phyloP scores from a whole-genome alignment of 2,888 invertebrate genomes.

The Nematopogon swammerdamellus region DNA sequence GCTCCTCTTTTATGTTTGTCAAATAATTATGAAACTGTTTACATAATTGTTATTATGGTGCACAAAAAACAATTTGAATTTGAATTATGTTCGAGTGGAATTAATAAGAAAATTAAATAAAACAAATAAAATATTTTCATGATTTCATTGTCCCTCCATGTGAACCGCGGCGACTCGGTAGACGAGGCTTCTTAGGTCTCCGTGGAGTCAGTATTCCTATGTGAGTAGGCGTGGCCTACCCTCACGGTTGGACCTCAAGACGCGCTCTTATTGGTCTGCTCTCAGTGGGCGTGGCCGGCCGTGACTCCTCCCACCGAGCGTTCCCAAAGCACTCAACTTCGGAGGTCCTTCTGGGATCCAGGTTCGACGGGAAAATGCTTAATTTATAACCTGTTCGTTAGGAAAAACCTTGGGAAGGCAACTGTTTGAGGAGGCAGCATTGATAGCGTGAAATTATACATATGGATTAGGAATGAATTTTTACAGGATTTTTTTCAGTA shows the following conservation, averaged over 20 bases:
- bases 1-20: too few species aligned
- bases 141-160: not conserved
- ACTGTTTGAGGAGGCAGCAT: not conserved
- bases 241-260: not conserved
- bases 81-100: too few species aligned
- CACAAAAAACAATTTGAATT: too few species aligned
- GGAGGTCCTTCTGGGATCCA: slow-evolving; percentile 22
- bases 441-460: not conserved
- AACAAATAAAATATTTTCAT: too few species aligned
- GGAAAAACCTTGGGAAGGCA: not conserved
- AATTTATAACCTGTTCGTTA: not conserved
- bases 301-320: slow-evolving; percentile 30
- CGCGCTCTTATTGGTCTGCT: not conserved
- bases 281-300: slow-evolving; percentile 29
- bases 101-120: too few species aligned
- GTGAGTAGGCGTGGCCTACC: slow-evolving; percentile 33
- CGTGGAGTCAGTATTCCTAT: slow-evolving; percentile 13
- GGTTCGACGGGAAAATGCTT: not conserved
- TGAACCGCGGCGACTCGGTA: not conserved
- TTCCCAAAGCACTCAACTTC: slow-evolving; percentile 33
- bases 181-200: not conserved
- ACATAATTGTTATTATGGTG: too few species aligned
- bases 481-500: too few species aligned
- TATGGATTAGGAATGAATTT: too few species aligned
- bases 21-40: too few species aligned